Evolutionary conservation across 2,888 invertebrate genomes (phyloP), one percentile per base, ranked within the genome.

Genomic region (Miltochrista miniata): DNA sequence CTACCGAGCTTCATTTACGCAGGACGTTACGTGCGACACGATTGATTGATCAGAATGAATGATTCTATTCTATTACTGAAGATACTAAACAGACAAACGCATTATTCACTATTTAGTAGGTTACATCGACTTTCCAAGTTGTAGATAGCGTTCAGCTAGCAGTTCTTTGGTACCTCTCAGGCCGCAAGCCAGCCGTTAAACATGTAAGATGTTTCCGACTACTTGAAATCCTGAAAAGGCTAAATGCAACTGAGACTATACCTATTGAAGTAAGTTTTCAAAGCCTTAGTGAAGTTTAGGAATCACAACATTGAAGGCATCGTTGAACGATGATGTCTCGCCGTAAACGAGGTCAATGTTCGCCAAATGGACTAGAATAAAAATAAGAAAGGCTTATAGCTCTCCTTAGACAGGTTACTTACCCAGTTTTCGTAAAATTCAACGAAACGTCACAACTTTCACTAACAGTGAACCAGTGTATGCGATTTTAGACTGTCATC

Each of bases 401-500:
- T 72, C 81, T 83, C 81, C 83, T 84, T 82, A 73, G 72, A 76
- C 84, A 85, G 80, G 86, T 83, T 74, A 80, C 82, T 85, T 87
- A 81, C 85, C 85, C 85, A 87, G 83, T 82, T 87, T 84, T 83
- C 79, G 79, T 75, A 88, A 86, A 85, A 84, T 87, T 87, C 86
- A 84, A 84, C 81, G 83, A 86, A 88, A 86, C 84, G 82, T 84
- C 86, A 83, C 80, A 81, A 89, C 90, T 90, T 90, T 90, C 90
- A 89, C 90, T 88, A 77, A 70, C 77, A 72, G 73, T 74, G 70
- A 70, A 68, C 70, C 70, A 71, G 71, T 72, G 67, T 69, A 70
- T 65, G 59, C 64, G 64, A 68, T 64, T 67, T 72, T 72, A 66
- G 67, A 71, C 61, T 66, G 63, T 61, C 64, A 68, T 69, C 64